Percentiles rank a stretch among this genome's conserved stretches.
phyloP scores from a whole-genome alignment of 1,140 invertebrate genomes.

The Drosophila asahinai region DNA sequence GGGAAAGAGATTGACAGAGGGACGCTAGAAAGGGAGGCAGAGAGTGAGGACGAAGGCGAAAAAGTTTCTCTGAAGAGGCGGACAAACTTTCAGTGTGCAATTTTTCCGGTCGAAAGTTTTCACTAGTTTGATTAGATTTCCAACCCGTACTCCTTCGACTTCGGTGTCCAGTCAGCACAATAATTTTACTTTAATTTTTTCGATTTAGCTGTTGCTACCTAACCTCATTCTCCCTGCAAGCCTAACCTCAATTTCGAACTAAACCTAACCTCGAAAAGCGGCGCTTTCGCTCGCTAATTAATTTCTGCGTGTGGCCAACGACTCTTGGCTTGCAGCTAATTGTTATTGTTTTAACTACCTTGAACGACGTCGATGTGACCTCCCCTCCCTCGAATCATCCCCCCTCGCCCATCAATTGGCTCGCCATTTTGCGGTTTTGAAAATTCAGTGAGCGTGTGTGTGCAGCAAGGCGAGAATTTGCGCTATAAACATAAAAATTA shows the following conservation, averaged over 20 bases:
- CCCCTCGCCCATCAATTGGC: constrained; percentile 25
- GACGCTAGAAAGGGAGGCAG: not conserved
- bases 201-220: constrained; percentile 35
- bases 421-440: constrained; percentile 67
- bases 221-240: constrained; percentile 7
- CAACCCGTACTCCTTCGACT: constrained; percentile 19
- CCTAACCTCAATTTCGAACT: constrained; percentile 23
- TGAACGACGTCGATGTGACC: constrained; percentile 35
- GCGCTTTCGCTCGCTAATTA: constrained; percentile 65
- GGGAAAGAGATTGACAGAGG: constrained; percentile 19
- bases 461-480: constrained; percentile 81
- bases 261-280: constrained; percentile 27
- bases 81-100: constrained; percentile 60
- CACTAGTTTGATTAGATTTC: constrained; percentile 60
- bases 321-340: constrained; percentile 74
- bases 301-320: constrained; percentile 78
- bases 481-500: constrained; percentile 84
- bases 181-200: constrained; percentile 57
- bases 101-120: constrained; percentile 69
- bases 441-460: constrained; percentile 66
- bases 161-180: constrained; percentile 38
- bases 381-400: not conserved
- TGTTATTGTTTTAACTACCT: constrained; percentile 80
- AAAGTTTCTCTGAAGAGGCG: constrained; percentile 37
- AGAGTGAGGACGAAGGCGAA: not conserved